A percentile compares a stretch with the other conserved stretches of the same genome.
Evolutionary conservation across 2,888 invertebrate species (phyloP).

Genomic region (Siphonodentalium dalli): DNA sequence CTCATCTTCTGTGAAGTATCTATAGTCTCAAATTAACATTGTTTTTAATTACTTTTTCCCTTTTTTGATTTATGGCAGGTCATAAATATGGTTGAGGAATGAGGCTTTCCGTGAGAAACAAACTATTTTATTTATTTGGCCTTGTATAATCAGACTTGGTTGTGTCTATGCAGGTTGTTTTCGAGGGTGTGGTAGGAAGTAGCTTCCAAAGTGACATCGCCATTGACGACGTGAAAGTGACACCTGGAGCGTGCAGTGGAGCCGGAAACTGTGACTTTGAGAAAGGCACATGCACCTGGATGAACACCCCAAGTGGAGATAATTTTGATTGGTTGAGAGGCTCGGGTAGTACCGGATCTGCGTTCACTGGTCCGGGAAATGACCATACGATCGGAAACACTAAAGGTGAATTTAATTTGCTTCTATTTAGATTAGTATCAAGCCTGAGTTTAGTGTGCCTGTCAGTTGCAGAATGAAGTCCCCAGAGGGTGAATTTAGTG

Average conservation of each 20-base stretch:
- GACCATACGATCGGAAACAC: conserved; percentile 52
- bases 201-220: conserved; percentile 49
- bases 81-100: no score
- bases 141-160: not conserved
- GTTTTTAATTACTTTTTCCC: no score
- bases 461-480: no score
- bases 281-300: conserved; percentile 44
- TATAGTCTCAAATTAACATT: no score
- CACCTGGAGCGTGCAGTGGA: conserved; percentile 47
- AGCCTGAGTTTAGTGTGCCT: no score
- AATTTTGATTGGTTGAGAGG: conserved; percentile 47
- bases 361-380: conserved; percentile 44
- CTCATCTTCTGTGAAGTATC: no score
- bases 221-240: conserved; percentile 52
- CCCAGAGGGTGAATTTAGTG: no score
- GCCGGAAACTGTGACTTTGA: conserved; percentile 48
- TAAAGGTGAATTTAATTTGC: conserved; percentile 42
- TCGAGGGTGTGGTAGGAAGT: conserved; percentile 45
- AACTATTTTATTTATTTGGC: no score
- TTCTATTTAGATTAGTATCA: no score
- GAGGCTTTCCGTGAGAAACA: no score
- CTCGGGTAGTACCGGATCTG: conserved; percentile 43
- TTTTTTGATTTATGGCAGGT: no score
- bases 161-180: conserved; percentile 39
- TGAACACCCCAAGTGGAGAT: conserved; percentile 31